A percentile compares a stretch with the other conserved stretches of the same genome.
phyloP scores from a whole-genome alignment of 1,140 invertebrate genomes.

The Eubasilissa regina region DNA sequence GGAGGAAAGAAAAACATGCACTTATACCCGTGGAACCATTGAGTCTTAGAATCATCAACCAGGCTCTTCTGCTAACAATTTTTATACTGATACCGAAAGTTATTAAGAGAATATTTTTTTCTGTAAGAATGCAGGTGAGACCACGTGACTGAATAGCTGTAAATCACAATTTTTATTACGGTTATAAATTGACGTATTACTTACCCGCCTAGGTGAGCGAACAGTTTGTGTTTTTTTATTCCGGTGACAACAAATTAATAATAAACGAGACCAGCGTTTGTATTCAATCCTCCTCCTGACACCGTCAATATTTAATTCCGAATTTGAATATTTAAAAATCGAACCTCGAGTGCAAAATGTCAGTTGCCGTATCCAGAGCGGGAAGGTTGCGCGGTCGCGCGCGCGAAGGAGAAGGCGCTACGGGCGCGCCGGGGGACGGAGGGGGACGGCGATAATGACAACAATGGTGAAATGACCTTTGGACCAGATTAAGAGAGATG shows the following conservation, averaged over 20 bases:
- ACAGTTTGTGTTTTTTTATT: conserved; percentile 16
- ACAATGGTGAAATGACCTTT: conserved; percentile 39
- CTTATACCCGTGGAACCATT: too few relatives aligned
- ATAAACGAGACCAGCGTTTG: conserved; percentile 9
- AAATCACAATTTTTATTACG: conserved; percentile 12
- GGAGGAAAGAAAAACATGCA: too few relatives aligned
- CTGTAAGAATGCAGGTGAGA: background rate
- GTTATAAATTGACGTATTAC: conserved; percentile 12
- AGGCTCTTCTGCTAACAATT: too few relatives aligned
- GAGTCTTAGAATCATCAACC: too few relatives aligned
- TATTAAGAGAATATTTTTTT: too few relatives aligned
- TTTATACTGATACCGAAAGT: too few relatives aligned
- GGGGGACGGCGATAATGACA: background rate
- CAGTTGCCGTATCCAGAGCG: conserved; percentile 28
- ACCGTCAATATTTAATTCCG: conserved; percentile 37
- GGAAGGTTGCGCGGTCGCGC: background rate
- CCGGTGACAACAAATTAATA: conserved; percentile 18
- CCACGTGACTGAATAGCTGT: conserved; percentile 31
- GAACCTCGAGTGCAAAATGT: conserved; percentile 38
- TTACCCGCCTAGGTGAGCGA: background rate
- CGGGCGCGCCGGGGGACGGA: background rate
- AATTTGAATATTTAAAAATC: conserved; percentile 42
- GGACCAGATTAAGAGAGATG: conserved; percentile 38
- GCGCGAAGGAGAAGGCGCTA: conserved; percentile 17
- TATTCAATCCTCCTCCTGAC: conserved; percentile 14